phyloP scores from a whole-genome alignment of 2,113 vertebrate species.

The Gnathochromis pfefferi region DNA sequence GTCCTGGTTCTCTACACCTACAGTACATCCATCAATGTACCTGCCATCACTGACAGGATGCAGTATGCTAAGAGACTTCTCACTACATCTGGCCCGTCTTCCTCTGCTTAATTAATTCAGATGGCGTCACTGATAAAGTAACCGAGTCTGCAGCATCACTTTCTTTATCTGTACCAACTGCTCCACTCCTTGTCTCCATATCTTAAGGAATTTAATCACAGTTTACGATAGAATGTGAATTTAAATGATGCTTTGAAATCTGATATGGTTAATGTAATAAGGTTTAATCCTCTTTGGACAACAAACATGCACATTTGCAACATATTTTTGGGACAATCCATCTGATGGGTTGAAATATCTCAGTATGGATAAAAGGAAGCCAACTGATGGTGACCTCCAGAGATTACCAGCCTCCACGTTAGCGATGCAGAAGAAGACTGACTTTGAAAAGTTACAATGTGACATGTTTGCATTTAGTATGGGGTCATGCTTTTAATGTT shows the following conservation, averaged over 20 bases:
- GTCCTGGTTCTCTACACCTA: background rate
- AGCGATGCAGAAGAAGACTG: background rate
- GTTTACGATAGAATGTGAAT: background rate
- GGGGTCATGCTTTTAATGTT: background rate
- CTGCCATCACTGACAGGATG: background rate
- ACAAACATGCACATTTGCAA: background rate
- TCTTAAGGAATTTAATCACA: background rate
- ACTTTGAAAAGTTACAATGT: background rate
- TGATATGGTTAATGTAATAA: background rate
- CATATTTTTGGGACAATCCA: background rate
- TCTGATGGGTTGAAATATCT: background rate
- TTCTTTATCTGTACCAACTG: background rate
- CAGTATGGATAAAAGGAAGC: background rate
- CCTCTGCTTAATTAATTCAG: conserved; percentile 4
- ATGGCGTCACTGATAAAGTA: background rate
- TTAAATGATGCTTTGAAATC: background rate
- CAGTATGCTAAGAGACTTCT: background rate
- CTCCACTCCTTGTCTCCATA: background rate
- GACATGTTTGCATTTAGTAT: background rate
- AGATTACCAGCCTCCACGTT: background rate
- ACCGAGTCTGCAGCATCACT: background rate
- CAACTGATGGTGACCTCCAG: background rate
- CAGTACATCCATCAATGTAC: background rate
- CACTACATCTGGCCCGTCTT: background rate
- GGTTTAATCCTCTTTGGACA: background rate